Conservation (phyloP, 2,113 vertebrate genomes). For the Heterochromis multidens region DNA sequence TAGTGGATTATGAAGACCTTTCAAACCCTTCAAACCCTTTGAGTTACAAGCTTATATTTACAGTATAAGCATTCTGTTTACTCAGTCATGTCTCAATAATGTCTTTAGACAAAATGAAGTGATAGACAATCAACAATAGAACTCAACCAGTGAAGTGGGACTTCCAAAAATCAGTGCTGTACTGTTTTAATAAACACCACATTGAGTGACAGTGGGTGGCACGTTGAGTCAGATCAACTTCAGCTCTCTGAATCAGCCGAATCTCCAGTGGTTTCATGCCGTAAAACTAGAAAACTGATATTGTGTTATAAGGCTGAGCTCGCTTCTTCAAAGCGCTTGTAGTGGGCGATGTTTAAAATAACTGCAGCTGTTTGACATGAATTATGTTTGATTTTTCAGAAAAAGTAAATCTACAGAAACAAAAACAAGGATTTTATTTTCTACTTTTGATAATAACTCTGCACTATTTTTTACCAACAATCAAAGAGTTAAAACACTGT, state of each 20-base stretch:
- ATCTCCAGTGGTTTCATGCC: not conserved
- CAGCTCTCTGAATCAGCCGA: not conserved
- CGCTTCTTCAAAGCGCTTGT: not conserved
- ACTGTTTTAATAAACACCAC: not conserved
- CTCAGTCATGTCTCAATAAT: not conserved
- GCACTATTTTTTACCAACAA: not conserved
- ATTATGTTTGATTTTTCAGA: not conserved
- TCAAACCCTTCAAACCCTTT: not conserved
- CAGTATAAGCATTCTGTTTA: fast-evolving
- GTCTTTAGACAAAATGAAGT: not conserved
- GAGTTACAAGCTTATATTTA: not conserved
- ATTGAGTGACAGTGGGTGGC: not conserved
- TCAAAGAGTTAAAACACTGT: not conserved
- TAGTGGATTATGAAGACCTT: not conserved
- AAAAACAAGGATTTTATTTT: not conserved
- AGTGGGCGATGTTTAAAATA: not conserved
- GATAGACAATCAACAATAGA: not conserved
- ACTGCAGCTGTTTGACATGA: not conserved
- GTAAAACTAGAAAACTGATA: not conserved
- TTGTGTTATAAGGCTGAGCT: not conserved
- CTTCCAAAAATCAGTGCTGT: not conserved
- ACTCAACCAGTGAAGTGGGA: fast-evolving
- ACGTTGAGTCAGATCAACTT: fast-evolving
- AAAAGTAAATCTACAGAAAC: fast-evolving
- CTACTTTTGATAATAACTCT: too few relatives aligned